A percentile compares a stretch with the other conserved stretches of the same genome.
Evolutionary conservation across 1,140 invertebrate genomes (phyloP).

Genomic region (Maconellicoccus hirsutus): DNA sequence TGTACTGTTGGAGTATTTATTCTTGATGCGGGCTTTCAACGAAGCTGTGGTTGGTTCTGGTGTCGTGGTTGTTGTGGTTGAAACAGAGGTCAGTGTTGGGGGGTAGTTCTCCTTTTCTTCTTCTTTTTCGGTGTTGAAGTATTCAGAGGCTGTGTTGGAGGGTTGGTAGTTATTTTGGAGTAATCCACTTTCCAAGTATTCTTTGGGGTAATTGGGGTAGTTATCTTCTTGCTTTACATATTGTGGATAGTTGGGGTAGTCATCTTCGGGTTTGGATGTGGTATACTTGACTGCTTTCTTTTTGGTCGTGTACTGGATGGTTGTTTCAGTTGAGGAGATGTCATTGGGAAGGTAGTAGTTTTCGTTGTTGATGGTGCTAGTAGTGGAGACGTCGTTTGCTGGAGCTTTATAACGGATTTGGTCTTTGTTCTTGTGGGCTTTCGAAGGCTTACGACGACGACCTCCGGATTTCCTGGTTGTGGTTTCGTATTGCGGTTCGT

Average conservation of each 20-base stretch:
- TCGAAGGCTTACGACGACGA: slow-evolving; percentile 3
- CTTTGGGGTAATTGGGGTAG: neutral
- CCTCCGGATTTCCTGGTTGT: neutral
- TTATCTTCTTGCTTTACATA: slow-evolving; percentile 23
- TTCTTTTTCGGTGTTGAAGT: slow-evolving; percentile 17
- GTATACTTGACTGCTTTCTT: slow-evolving; percentile 22
- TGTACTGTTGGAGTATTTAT: slow-evolving; percentile 28
- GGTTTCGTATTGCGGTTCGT: neutral
- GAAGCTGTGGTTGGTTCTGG: slow-evolving; percentile 12
- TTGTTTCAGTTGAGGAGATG: neutral
- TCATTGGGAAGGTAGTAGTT: neutral
- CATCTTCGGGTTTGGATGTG: slow-evolving; percentile 13
- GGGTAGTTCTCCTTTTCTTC: slow-evolving; percentile 25
- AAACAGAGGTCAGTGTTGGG: neutral
- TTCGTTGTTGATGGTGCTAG: neutral
- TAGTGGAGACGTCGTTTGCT: neutral
- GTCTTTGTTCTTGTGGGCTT: slow-evolving; percentile 19
- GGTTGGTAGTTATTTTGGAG: neutral
- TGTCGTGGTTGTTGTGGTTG: slow-evolving; percentile 24
- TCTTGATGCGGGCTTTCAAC: slow-evolving; percentile 26
- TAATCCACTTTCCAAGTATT: neutral
- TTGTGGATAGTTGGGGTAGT: slow-evolving; percentile 24
- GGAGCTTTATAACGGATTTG: slow-evolving; percentile 21
- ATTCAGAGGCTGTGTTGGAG: neutral
- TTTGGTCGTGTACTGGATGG: neutral